Base-by-base conservation (phyloP, 2,113 vertebrate species). In the Eulacestoma nigropectus region DNA sequence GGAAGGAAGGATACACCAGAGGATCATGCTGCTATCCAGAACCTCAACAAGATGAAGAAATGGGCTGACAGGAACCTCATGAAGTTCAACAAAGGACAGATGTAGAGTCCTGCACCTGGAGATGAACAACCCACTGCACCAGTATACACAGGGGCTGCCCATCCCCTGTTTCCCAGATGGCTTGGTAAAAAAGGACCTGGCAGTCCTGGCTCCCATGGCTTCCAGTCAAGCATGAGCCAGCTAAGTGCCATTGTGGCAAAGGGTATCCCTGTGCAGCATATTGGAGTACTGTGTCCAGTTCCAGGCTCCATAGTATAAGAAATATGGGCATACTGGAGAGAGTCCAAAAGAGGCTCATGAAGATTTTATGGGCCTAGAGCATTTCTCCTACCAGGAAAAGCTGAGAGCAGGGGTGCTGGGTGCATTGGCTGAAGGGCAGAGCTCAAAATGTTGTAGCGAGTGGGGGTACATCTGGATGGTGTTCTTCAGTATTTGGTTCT, bases 61-160 rank as follows among this genome's bases (percentile, higher is more conserved):
- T 4, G 11, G 13, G 4, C 14, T 80, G 42, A 46, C 22, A 79
- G 19, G 12, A 79, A 30, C 11, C 15, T 47, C 11, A 25, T 15
- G 50, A 57, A 37, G 4, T 65, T 50, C 42, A 35, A 4, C 12
- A 37, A 56, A 60, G 25, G 30, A 64, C 41, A 69, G 20, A 10
- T 35, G 3, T 6, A 8, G 30, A 46, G 32, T 25, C 44, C n/a
- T 59, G 46, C 39, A 65, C 21, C 8, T 30, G 9, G 7, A n/a
- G 20, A 73, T 6, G 7, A 86, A 16, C 14, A 82, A 35, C 2
- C 4, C 11, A 16, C 10, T 55, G 7, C 39, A 63, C 10, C 39
- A 49, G 4, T 2, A 30, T 3, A 3, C 7, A 7, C 16, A 59
- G 15, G 12, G 6, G 2, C 15, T 8, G 2, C 25, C 2, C 15